Percentiles rank a stretch among this genome's conserved stretches.
phyloP scores from a whole-genome alignment of 1,140 invertebrate species.

The Cydia amplana region DNA sequence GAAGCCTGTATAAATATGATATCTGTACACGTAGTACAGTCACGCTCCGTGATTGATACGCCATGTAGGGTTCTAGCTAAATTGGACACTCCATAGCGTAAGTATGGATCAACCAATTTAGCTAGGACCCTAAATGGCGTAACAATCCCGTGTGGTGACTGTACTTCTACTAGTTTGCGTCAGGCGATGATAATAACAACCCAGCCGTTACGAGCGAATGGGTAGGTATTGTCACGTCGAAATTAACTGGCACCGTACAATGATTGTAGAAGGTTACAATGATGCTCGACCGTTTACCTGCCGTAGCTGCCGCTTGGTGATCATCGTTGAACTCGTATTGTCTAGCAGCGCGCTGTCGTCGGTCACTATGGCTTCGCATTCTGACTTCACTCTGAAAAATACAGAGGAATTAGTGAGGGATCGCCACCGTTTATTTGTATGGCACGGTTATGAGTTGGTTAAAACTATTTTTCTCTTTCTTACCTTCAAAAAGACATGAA shows the following conservation, averaged over 20 bases:
- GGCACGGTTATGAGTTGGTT: too few relatives aligned
- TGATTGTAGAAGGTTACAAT: slow-evolving; percentile 12
- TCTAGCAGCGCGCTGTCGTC: slow-evolving; percentile 56
- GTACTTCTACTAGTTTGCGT: neutral
- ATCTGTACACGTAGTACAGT: neutral
- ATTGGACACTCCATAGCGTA: too few relatives aligned
- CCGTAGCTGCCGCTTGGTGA: slow-evolving; percentile 53
- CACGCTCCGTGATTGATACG: too few relatives aligned
- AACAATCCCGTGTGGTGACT: too few relatives aligned
- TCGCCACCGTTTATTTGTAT: neutral
- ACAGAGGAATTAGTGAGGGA: neutral
- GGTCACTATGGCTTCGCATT: slow-evolving; percentile 70
- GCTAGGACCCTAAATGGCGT: too few relatives aligned
- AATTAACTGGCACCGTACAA: slow-evolving; percentile 28
- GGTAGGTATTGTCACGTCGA: slow-evolving; percentile 14
- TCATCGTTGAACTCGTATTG: slow-evolving; percentile 48
- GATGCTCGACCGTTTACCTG: slow-evolving; percentile 54
- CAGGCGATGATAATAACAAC: neutral
- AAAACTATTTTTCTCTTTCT: too few relatives aligned
- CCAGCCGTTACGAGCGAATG: slow-evolving; percentile 27
- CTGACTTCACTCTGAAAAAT: slow-evolving; percentile 68
- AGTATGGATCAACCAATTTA: too few relatives aligned
- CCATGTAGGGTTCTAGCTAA: too few relatives aligned
- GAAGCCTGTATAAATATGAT: neutral
- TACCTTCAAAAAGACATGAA: too few relatives aligned